Evolutionary conservation across 1,140 invertebrate genomes (phyloP).

Genomic region (Rhagoletis zephyria): DNA sequence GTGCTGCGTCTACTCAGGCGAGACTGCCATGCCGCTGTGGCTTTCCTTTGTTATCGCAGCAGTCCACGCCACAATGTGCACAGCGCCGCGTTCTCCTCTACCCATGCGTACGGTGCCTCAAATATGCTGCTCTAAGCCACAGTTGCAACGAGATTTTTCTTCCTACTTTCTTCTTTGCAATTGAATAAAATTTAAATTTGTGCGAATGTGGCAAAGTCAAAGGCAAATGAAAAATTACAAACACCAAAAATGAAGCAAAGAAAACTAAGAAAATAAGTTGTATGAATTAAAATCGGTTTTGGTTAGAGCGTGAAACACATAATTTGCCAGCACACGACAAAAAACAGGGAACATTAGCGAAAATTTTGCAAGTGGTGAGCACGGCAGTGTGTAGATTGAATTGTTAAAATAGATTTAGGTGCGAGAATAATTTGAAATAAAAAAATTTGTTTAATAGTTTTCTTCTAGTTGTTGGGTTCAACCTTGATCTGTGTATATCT

Average conservation of each 20-base stretch:
- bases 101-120: neutral
- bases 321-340: too few relatives aligned
- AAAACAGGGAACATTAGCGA: too few relatives aligned
- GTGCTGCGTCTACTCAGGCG: constrained; percentile 21
- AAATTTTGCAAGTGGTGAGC: too few relatives aligned
- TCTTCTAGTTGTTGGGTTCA: too few relatives aligned
- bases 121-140: neutral
- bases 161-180: neutral
- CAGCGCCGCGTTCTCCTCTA: neutral
- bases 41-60: constrained; percentile 46
- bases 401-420: too few relatives aligned
- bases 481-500: too few relatives aligned
- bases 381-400: too few relatives aligned
- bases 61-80: constrained; percentile 46
- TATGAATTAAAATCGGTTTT: too few relatives aligned
- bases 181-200: constrained; percentile 31
- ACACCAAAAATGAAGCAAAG: neutral
- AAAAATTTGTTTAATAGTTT: too few relatives aligned
- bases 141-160: neutral
- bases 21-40: constrained; percentile 35
- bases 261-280: neutral
- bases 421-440: too few relatives aligned
- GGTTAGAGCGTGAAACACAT: too few relatives aligned
- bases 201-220: neutral
- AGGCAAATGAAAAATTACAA: neutral